Evolutionary conservation across 2,888 invertebrate genomes (phyloP), one percentile per base, ranked within the genome.

Genomic region (Cecidostiba fungosa): DNA sequence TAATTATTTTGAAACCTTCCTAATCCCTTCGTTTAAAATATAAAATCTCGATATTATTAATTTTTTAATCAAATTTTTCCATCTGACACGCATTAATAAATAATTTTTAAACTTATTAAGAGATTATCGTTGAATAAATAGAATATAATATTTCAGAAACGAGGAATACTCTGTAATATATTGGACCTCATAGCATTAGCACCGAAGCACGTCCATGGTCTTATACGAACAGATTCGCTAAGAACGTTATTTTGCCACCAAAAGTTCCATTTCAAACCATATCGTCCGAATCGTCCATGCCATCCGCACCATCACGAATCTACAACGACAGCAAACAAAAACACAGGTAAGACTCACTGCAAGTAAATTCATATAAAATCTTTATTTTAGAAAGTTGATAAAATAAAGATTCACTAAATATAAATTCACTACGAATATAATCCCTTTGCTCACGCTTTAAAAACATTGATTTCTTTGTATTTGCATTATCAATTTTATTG

Each of bases 111-210:
- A 54, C 4, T 54, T n/a, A 54, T 54, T 54, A 1, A n/a, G 1
- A n/a, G 10, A n/a, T 19, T 2, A 1, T 47, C 54, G 1, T 47
- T 59, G 23, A n/a, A 6, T 23, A 59, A 23, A 23, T 23, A n/a
- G 26, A 23, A n/a, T n/a, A n/a, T 3, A 23, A 26, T 62, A 59
- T 62, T 62, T 26, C 29, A 82, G 73, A 6, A 19, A 47, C 12
- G 29, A 50, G 36, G 39, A 3, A 39, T 73, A 54, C 39, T 84
- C 32, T 84, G 83, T 62, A 59, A 77, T 10, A 16, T 78, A 39
- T n/a, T 84, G n/a, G 77, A 78, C 26, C 19, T 84, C 8, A 6
- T 84, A 16, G 16, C 72, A n/a, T 10, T 39, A 12, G 29, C 83
- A 23, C 72, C 77, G 6, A 72, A 72, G 12, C 43, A 72, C 2